Evolutionary conservation across 2,888 invertebrate genomes (phyloP).

Genomic region (Lasiommata megera): DNA sequence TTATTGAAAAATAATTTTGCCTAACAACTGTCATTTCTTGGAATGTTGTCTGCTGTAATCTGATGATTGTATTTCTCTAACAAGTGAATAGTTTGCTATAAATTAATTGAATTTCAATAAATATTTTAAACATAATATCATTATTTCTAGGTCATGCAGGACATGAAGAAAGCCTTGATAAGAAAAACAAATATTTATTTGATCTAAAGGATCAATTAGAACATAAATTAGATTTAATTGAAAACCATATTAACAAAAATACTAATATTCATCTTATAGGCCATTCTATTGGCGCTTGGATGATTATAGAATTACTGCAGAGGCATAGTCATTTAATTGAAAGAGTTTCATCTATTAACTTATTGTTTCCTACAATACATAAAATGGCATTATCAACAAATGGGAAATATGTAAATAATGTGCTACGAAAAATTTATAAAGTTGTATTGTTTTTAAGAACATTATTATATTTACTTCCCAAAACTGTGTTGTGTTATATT

Average conservation of each 20-base stretch:
- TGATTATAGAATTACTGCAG: conserved; percentile 87
- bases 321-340: conserved; percentile 74
- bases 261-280: conserved; percentile 91
- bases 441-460: conserved; percentile 59
- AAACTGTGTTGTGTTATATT: conserved; percentile 67
- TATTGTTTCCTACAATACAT: conserved; percentile 94
- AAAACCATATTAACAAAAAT: conserved; percentile 85
- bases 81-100: too few relatives aligned
- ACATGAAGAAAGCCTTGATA: conserved; percentile 71
- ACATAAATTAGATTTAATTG: conserved; percentile 90
- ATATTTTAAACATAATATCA: not conserved
- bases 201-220: conserved; percentile 89
- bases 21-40: too few relatives aligned
- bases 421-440: conserved; percentile 67
- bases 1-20: too few relatives aligned
- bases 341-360: conserved; percentile 83
- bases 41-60: too few relatives aligned
- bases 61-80: too few relatives aligned
- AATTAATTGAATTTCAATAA: too few relatives aligned
- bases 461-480: conserved; percentile 77
- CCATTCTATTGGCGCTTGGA: conserved; percentile 95
- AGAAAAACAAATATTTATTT: conserved; percentile 83
- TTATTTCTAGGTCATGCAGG: conserved; percentile 87
- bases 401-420: conserved; percentile 85
- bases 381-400: conserved; percentile 88